Conservation (phyloP, 2,797 vertebrate species). For the Orientallactaga sibirica region DNA sequence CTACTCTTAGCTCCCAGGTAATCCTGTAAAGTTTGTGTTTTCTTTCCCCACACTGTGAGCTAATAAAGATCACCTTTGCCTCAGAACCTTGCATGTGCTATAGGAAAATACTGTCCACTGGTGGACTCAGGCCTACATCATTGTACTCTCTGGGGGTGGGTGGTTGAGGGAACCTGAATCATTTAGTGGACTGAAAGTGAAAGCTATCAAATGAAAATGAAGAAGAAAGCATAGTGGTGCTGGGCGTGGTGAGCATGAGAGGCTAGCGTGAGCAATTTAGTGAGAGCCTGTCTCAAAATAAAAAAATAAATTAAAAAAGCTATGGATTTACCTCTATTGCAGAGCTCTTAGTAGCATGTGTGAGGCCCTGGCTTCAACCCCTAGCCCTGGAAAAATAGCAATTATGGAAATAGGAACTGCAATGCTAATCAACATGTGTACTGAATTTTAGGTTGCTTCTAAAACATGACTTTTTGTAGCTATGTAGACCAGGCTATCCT, state of each 20-base stretch:
- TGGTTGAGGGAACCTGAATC: not conserved
- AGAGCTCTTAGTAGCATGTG: too few relatives aligned
- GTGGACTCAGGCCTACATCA: not conserved
- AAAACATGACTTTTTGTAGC: not conserved
- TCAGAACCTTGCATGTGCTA: not conserved
- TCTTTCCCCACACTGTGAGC: not conserved
- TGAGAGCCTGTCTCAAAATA: not conserved
- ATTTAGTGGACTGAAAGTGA: not conserved
- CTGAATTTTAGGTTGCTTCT: conserved; percentile 30
- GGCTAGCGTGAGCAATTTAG: not conserved
- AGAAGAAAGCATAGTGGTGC: not conserved
- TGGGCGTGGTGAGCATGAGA: not conserved
- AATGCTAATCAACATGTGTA: not conserved
- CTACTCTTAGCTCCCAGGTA: not conserved
- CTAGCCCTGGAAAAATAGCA: not conserved
- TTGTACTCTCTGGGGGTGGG: not conserved
- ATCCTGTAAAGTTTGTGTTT: not conserved
- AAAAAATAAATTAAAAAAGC: too few relatives aligned
- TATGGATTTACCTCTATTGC: not conserved
- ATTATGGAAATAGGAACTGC: not conserved
- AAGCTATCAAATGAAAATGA: not conserved
- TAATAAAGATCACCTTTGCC: not conserved
- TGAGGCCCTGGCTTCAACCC: not conserved
- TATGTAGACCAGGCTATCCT: not conserved
- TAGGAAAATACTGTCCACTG: not conserved